Percentiles rank a stretch among this genome's conserved stretches.
These are phyloP conservation scores for Palythoa heliodiscus DNA, from an alignment of 92 coral and sea anemone genomes.

Conservation along the genomic window DNA sequence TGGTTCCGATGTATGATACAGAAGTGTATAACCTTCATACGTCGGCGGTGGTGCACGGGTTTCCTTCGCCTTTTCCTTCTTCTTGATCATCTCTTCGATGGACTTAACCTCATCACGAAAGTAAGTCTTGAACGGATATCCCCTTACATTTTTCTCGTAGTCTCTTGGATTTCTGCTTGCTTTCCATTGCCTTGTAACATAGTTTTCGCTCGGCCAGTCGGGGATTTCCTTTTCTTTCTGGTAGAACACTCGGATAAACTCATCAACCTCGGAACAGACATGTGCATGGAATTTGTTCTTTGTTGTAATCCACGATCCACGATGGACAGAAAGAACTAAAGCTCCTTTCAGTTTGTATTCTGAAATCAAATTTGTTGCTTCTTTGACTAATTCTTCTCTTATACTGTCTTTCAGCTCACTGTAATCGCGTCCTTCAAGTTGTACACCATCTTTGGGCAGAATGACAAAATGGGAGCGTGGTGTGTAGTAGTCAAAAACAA, in stretches of 20 bases:
- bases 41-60: not conserved
- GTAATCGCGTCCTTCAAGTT: constrained; percentile 39
- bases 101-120: constrained; percentile 57
- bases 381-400: constrained; percentile 48
- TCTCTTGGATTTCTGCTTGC: constrained; percentile 55
- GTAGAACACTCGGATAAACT: constrained; percentile 53
- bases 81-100: constrained; percentile 22
- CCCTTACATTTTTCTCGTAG: constrained; percentile 61
- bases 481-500: constrained; percentile 75
- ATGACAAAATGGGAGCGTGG: constrained; percentile 78
- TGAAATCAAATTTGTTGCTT: constrained; percentile 58
- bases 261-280: constrained; percentile 59
- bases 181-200: constrained; percentile 74
- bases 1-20: constrained; percentile 74
- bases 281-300: constrained; percentile 71
- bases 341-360: constrained; percentile 37
- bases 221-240: constrained; percentile 56
- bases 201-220: constrained; percentile 61
- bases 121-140: constrained; percentile 57
- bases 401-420: not conserved
- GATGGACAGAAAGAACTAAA: constrained; percentile 69
- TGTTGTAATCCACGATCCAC: constrained; percentile 73
- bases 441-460: constrained; percentile 52
- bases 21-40: constrained; percentile 38
- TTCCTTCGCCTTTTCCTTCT: not conserved